phyloP scores from a whole-genome alignment of 2,113 vertebrate genomes.

The Pachyramphus minor region DNA sequence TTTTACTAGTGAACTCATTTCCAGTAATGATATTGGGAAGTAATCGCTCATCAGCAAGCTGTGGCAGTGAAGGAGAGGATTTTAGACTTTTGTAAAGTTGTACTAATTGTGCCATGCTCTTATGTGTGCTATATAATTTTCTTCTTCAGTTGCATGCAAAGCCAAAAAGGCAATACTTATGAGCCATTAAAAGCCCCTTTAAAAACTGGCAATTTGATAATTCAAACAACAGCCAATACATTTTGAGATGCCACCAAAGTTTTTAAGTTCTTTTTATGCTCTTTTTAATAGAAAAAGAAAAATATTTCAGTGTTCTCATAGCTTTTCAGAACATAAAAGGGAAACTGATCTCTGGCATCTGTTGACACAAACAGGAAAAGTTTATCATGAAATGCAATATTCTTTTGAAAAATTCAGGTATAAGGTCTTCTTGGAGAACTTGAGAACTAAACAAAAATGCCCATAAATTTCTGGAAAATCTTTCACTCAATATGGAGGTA shows the following conservation, averaged over 20 bases:
- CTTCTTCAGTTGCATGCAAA: neutral
- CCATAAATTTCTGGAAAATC: neutral
- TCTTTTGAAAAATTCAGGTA: neutral
- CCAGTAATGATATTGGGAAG: constrained; percentile 64
- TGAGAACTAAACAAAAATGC: neutral
- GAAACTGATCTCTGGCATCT: neutral
- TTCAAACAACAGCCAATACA: neutral
- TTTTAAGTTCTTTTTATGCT: neutral
- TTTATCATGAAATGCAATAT: neutral
- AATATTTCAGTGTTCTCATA: neutral
- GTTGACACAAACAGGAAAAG: neutral
- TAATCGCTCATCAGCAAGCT: constrained; percentile 56
- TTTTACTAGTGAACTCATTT: constrained; percentile 66
- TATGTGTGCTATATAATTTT: neutral
- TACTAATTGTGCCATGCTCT: neutral
- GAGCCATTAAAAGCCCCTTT: neutral
- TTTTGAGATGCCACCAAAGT: neutral
- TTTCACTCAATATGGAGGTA: neutral
- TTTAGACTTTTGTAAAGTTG: neutral
- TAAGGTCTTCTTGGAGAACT: neutral
- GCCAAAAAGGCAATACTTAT: neutral
- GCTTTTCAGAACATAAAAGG: neutral
- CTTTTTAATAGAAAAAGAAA: neutral
- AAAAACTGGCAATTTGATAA: neutral
- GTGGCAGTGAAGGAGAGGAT: neutral